phyloP scores from a whole-genome alignment of 1,140 invertebrate genomes.

The Wiebesia pumilae region DNA sequence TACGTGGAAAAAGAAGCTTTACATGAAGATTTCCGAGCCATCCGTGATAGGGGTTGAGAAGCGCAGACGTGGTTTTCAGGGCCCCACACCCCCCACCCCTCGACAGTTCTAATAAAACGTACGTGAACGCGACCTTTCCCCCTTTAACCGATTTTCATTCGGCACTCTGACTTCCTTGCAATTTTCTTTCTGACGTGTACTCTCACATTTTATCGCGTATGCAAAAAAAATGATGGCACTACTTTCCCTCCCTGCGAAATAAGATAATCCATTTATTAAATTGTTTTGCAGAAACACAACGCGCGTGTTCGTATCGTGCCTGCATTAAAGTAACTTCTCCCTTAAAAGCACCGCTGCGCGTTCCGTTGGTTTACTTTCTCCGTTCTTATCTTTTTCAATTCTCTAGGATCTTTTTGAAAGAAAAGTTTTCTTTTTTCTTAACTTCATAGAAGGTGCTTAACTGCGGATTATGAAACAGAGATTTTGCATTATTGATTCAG shows the following conservation, averaged over 20 bases:
- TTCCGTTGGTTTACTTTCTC: background rate
- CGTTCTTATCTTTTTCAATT: background rate
- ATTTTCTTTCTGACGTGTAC: background rate
- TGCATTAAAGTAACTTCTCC: background rate
- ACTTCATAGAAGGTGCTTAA: no score
- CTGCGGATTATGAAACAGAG: background rate
- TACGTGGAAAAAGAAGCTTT: background rate
- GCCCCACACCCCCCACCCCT: no score
- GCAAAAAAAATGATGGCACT: background rate
- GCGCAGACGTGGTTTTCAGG: background rate
- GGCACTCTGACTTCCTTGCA: background rate
- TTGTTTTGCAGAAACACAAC: background rate
- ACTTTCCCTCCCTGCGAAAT: background rate
- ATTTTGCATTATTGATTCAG: background rate
- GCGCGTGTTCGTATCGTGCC: background rate
- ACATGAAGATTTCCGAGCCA: slow-evolving; percentile 9
- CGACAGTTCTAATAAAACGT: slow-evolving; percentile 20
- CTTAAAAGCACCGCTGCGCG: background rate
- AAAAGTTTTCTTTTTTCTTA: background rate
- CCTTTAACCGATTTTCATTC: background rate
- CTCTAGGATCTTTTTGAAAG: background rate
- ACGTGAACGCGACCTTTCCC: background rate
- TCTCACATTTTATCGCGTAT: background rate
- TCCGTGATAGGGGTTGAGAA: background rate
- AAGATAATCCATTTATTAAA: slow-evolving; percentile 17